Evolutionary conservation across 2,888 invertebrate genomes (phyloP), one percentile per base, ranked within the genome.

Genomic region (Rotaria magnacalcarata): DNA sequence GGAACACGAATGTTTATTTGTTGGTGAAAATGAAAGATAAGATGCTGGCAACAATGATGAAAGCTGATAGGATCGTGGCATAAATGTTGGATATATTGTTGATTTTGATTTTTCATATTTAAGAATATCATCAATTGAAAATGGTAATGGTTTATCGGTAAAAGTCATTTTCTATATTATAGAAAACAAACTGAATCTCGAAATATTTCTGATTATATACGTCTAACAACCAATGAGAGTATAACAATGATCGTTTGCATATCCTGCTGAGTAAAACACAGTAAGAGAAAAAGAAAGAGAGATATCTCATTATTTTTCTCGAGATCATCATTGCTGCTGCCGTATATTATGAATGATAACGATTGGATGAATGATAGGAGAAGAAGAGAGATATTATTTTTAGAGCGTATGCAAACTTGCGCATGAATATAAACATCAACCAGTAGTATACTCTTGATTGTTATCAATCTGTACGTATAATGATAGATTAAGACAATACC

Each of bases 171-270:
- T 67, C 19, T 34, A 34, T 67, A 54, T 21, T 21, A 54, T 21
- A 21, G 5, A 67, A 34, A 67, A n/a, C 58, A 60, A 60, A n/a
- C 4, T 60, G 58, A 60, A 67, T 67, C 34, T 67, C 6, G 19
- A 67, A 67, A 2, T 34, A 67, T 19, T 67, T 67, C 67, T 67
- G 34, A 67, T 27, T 41, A 67, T 67, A 34, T 34, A 27, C 6
- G 34, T 34, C 27, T 67, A 27, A 41, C 34, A 67, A 67, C 67
- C 67, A 67, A 67, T 67, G 16, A 67, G 67, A 67, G 67, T 67
- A 67, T 67, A 67, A 67, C 67, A 67, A 67, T 67, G 67, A 67
- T 67, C 67, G 67, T 67, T 67, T 67, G 67, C 67, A 67, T 67
- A 67, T 67, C 67, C 67, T 67, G 19, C 67, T 67, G 67, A 41